Conservation (phyloP, 2,113 vertebrate species). For the Lepisosteus oculatus region DNA sequence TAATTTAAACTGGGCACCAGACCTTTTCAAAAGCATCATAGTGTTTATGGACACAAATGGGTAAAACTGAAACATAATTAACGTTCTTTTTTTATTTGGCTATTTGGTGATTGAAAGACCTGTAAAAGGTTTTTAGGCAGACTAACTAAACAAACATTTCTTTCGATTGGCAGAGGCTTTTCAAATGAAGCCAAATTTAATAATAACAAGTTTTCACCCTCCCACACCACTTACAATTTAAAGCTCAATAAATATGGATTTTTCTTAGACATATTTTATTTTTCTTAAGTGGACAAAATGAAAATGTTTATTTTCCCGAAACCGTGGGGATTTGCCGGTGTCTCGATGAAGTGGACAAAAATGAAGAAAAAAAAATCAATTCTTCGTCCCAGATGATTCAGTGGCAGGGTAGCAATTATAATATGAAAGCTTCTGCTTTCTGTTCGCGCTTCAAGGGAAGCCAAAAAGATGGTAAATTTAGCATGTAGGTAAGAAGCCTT, state of each 20-base stretch:
- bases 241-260: conserved; percentile 32
- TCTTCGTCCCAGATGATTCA: conserved; percentile 25
- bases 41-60: too few species aligned
- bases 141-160: too few species aligned
- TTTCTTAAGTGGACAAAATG: conserved; percentile 29
- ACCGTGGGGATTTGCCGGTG: conserved; percentile 29
- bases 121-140: too few species aligned
- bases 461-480: conserved; percentile 19
- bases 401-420: conserved; percentile 31
- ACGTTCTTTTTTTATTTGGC: too few species aligned
- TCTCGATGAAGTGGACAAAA: conserved; percentile 19
- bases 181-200: neutral
- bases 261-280: conserved; percentile 21
- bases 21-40: too few species aligned
- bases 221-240: conserved; percentile 6
- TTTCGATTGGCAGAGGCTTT: neutral
- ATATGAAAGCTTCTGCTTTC: conserved; percentile 13
- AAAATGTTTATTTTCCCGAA: conserved; percentile 37
- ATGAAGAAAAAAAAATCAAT: conserved; percentile 31
- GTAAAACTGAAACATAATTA: too few species aligned
- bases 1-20: too few species aligned
- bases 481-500: conserved; percentile 7
- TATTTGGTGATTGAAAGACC: too few species aligned
- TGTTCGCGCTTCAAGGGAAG: conserved; percentile 12
- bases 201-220: too few species aligned